Base-by-base conservation (phyloP, 2,888 invertebrate species). In the Lasioglossum leucozonium region DNA sequence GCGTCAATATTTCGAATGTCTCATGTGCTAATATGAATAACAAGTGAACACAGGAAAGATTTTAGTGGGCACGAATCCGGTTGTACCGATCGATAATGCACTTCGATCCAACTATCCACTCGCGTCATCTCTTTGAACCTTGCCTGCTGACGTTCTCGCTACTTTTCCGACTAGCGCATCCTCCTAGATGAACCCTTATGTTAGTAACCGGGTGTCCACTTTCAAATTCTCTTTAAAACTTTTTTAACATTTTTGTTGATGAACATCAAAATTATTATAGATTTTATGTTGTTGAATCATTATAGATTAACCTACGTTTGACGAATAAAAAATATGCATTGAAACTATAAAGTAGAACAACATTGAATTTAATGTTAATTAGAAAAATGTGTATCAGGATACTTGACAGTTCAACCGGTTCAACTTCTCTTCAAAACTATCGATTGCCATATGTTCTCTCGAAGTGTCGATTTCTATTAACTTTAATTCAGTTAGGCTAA, bases 11-110 rank as follows among this genome's bases (percentile, higher is more conserved):
- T 91, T 91, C 88, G 87, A 90, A 92, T 89, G 16, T 62, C 62
- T 81, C 86, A 88, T 91, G 91, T 93, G 94, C 94, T 94, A 94
- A 94, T 93, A 91, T 91, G 94, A 94, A 94, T 92, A 93, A 93
- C 93, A 92, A 94, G 90, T 91, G 91, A 93, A 94, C 94, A 94
- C 88, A 92, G 90, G 92, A 94, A 94, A 91, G 91, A 93, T 94
- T 93, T 94, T 94, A 94, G 92, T 91, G 90, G 40, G 69, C 80
- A 58, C 72, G 42, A 77, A 78, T 79, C 78, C 82, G 77, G 75
- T 81, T 87, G 79, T 75, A 86, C 55, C 26, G 79, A 86, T 82
- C 72, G 87, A 83, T 81, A 79, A 90, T 89, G 90, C 84, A 81
- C 81, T 81, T 82, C 80, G 73, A 79, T 84, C 58, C 58, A 77